Percentiles rank a stretch among this genome's conserved stretches.
These are phyloP conservation scores for Acanthurus leucopareius DNA, from an alignment of 2,797 vertebrate genomes.

Conservation along the genomic window DNA sequence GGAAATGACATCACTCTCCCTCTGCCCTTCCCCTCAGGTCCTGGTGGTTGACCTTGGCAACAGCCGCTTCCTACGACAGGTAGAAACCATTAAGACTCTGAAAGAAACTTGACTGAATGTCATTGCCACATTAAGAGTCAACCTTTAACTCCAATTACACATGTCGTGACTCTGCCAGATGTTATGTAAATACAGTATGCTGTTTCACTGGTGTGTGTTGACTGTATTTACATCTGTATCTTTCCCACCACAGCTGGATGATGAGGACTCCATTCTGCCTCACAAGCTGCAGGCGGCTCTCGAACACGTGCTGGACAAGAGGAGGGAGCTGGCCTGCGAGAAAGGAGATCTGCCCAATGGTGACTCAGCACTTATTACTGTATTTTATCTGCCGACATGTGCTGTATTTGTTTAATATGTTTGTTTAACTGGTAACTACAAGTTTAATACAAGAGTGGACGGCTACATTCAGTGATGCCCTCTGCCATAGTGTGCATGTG, in stretches of 20 bases:
- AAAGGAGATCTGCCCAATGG: constrained; percentile 87
- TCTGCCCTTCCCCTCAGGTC: constrained; percentile 85
- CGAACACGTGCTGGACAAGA: constrained; percentile 95
- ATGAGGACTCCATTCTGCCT: constrained; percentile 97
- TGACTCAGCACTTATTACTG: constrained; percentile 68
- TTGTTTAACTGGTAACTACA: neutral
- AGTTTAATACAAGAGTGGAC: too few relatives aligned
- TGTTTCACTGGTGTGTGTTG: constrained; percentile 3
- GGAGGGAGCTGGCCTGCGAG: constrained; percentile 92
- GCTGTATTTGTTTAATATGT: neutral
- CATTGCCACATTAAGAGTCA: neutral
- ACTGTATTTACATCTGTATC: constrained; percentile 31
- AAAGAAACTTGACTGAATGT: neutral
- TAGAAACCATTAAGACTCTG: constrained; percentile 67
- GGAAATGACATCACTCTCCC: constrained; percentile 77
- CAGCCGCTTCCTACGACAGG: constrained; percentile 96
- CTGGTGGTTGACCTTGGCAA: constrained; percentile 96
- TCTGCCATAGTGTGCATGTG: too few relatives aligned
- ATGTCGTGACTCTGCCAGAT: constrained; percentile 27
- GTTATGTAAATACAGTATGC: constrained; percentile 6
- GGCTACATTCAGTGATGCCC: too few relatives aligned
- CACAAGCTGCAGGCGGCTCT: constrained; percentile 96
- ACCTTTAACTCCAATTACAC: neutral
- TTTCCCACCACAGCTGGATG: constrained; percentile 89
- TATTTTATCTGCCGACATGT: neutral